Percentiles rank a stretch among this genome's conserved stretches.
phyloP scores from a whole-genome alignment of 2,113 vertebrate species.

The Pluvianellus socialis region DNA sequence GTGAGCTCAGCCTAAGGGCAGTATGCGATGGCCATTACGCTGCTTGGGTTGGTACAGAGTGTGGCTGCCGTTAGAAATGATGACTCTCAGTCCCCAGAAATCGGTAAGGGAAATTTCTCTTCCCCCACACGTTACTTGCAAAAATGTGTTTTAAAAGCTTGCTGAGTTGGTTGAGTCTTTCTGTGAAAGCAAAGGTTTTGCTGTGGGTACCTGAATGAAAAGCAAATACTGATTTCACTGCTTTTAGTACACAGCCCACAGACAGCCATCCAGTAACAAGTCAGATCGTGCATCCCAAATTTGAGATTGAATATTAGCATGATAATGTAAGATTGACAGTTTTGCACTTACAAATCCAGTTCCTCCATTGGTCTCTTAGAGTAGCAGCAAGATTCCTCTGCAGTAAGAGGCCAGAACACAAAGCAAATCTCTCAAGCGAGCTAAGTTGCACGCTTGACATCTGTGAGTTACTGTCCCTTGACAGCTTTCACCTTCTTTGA shows the following conservation, averaged over 20 bases:
- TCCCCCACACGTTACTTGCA: neutral
- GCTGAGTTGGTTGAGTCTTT: neutral
- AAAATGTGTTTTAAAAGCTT: neutral
- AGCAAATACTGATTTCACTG: neutral
- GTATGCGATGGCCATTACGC: rapidly evolving
- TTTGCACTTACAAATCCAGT: neutral
- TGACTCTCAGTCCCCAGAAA: neutral
- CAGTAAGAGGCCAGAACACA: neutral
- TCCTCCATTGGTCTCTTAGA: neutral
- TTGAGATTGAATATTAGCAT: neutral
- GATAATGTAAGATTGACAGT: neutral
- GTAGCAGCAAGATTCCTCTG: neutral
- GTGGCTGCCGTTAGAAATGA: neutral
- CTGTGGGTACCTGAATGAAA: neutral
- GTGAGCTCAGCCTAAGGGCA: neutral
- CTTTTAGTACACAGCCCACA: neutral
- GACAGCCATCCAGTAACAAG: neutral
- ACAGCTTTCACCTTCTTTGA: neutral
- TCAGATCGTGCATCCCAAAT: neutral
- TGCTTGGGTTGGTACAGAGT: neutral
- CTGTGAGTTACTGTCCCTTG: neutral
- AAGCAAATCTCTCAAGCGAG: neutral
- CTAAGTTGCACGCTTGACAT: neutral
- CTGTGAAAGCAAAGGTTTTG: neutral
- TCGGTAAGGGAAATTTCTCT: neutral